Evolutionary conservation across 2,113 vertebrate genomes (phyloP).

Genomic region (Pan troglodytes): DNA sequence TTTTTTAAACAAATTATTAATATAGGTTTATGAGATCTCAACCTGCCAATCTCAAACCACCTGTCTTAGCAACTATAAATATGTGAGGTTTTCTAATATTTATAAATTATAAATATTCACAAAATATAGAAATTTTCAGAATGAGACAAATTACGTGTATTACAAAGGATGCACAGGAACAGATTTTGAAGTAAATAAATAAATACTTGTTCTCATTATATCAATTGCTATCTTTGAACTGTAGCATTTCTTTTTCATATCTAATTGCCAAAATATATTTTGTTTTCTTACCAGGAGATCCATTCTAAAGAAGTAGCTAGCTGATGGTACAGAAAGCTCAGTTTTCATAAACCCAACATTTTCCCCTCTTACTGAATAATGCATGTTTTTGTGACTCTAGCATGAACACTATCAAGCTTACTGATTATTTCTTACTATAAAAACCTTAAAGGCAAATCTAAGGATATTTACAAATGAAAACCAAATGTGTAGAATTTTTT

Average conservation of each 20-base stretch:
- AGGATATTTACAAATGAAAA: neutral
- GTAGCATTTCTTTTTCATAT: conserved; percentile 12
- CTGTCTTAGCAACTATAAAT: neutral
- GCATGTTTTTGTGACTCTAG: neutral
- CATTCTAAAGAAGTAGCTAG: neutral
- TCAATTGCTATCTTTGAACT: neutral
- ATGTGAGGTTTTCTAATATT: neutral
- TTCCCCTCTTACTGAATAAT: neutral
- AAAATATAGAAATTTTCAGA: neutral
- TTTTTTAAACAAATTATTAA: neutral
- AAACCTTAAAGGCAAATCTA: neutral
- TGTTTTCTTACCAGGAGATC: neutral
- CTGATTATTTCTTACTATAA: neutral
- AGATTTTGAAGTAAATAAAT: conserved; percentile 2
- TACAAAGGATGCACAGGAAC: neutral
- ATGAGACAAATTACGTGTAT: neutral
- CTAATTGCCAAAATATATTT: neutral
- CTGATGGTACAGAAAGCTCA: neutral
- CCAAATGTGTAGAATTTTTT: neutral
- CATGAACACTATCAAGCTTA: neutral
- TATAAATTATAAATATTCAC: neutral
- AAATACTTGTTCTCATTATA: neutral
- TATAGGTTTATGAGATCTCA: neutral
- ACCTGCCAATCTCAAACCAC: neutral
- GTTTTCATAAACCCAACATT: neutral